Evolutionary conservation across 2,113 vertebrate species (phyloP).

Genomic region (Rhombomys opimus): DNA sequence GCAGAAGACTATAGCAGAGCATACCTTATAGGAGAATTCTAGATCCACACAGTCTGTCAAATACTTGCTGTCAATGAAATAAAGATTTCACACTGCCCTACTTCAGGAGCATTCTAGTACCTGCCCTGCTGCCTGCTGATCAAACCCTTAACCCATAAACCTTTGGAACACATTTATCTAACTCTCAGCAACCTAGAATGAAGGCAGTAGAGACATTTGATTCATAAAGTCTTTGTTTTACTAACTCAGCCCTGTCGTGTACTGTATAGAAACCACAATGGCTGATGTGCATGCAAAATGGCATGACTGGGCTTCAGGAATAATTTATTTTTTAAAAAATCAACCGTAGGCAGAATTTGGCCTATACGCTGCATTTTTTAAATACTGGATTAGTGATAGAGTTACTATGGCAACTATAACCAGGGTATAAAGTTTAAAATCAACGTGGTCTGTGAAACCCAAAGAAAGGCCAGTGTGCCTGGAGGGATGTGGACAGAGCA

Average conservation of each 20-base stretch:
- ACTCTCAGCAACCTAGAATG: not conserved
- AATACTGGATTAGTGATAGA: not conserved
- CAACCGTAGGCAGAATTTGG: not conserved
- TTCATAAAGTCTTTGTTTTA: not conserved
- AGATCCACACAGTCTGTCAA: not conserved
- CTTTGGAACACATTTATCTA: not conserved
- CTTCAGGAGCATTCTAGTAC: not conserved
- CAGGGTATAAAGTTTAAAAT: not conserved
- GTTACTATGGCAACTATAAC: not conserved
- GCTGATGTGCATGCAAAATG: not conserved
- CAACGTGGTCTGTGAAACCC: not conserved
- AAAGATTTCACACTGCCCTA: no score
- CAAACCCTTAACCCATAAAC: not conserved
- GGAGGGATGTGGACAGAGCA: not conserved
- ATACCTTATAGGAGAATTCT: not conserved
- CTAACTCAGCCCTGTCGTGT: not conserved
- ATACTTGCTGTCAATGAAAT: not conserved
- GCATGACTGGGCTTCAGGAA: not conserved
- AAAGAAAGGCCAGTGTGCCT: not conserved
- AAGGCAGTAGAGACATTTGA: constrained; percentile 4
- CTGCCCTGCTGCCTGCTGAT: not conserved
- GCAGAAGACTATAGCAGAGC: not conserved
- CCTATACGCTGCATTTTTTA: not conserved
- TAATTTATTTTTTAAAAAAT: constrained; percentile 52
- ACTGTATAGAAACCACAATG: not conserved